phyloP scores from a whole-genome alignment of 2,113 vertebrate species.

The Ciconia maguari region DNA sequence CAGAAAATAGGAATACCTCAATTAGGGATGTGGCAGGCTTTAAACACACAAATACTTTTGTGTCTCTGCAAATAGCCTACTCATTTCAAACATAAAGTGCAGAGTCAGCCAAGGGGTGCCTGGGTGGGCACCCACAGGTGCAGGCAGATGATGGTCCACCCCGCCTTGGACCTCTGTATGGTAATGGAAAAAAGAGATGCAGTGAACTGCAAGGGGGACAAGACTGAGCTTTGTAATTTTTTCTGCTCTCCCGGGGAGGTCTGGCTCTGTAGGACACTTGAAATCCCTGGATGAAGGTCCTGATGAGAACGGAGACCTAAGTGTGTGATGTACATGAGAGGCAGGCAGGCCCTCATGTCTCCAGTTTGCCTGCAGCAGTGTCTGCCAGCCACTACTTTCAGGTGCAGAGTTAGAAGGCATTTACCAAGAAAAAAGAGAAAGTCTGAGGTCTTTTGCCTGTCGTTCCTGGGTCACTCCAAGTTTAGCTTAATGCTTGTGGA shows the following conservation, averaged over 20 bases:
- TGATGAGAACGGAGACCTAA: no score
- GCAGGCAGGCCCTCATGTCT: not conserved
- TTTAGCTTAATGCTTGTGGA: not conserved
- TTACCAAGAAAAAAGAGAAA: not conserved
- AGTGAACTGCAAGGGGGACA: not conserved
- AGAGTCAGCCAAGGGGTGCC: not conserved
- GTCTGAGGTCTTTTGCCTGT: not conserved
- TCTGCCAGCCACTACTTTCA: not conserved
- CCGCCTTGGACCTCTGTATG: not conserved
- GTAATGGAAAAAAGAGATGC: not conserved
- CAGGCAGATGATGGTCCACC: not conserved
- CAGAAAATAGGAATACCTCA: not conserved
- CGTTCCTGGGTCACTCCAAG: not conserved
- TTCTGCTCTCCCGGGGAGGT: not conserved
- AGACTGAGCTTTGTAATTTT: not conserved
- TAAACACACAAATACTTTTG: not conserved
- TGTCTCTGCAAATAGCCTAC: not conserved
- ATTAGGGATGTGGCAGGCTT: not conserved
- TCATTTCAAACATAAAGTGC: not conserved
- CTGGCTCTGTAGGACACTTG: not conserved
- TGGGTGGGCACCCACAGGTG: not conserved
- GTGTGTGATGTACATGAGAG: accelerated
- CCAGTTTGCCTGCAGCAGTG: not conserved
- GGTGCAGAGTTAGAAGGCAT: accelerated
- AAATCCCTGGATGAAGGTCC: not conserved